Conservation (phyloP, 2,888 invertebrate genomes). For the Perizoma flavofasciatum region DNA sequence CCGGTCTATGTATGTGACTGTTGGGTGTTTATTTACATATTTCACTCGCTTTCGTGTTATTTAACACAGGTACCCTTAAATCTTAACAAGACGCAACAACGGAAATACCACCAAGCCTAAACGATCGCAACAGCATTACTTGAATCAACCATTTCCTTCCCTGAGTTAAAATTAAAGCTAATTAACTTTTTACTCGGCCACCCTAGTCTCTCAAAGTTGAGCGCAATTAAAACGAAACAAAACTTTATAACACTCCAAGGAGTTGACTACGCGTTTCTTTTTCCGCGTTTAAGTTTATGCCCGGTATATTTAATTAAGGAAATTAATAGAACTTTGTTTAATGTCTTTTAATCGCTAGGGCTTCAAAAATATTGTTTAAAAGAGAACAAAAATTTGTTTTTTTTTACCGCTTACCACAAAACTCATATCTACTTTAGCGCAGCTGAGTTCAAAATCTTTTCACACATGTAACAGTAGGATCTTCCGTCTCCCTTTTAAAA, state of each 20-base stretch:
- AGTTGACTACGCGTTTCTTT: slow-evolving; percentile 46
- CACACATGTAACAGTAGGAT: slow-evolving; percentile 30
- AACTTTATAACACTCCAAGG: slow-evolving; percentile 69
- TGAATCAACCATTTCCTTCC: slow-evolving; percentile 44
- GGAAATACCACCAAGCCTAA: slow-evolving; percentile 19
- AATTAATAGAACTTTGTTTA: slow-evolving; percentile 30
- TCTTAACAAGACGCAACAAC: slow-evolving; percentile 9
- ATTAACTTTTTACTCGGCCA: slow-evolving; percentile 73
- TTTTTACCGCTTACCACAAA: not conserved
- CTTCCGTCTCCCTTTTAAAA: slow-evolving; percentile 61
- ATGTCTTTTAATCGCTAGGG: slow-evolving; percentile 10
- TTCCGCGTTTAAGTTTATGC: slow-evolving; percentile 32
- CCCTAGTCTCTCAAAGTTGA: slow-evolving; percentile 37
- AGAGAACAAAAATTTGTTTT: not conserved
- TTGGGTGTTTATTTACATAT: too few relatives aligned
- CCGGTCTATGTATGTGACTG: too few relatives aligned
- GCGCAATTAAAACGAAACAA: slow-evolving; percentile 77
- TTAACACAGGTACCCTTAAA: too few relatives aligned
- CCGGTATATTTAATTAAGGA: slow-evolving; percentile 35
- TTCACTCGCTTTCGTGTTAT: too few relatives aligned
- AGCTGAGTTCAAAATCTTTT: not conserved
- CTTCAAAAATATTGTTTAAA: slow-evolving; percentile 2
- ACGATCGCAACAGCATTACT: slow-evolving; percentile 44
- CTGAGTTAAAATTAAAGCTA: slow-evolving; percentile 75
- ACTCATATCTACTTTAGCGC: too few relatives aligned